These are phyloP conservation scores for Acleris cristana DNA, from an alignment of 2,888 invertebrate genomes.

Conservation along the genomic window DNA sequence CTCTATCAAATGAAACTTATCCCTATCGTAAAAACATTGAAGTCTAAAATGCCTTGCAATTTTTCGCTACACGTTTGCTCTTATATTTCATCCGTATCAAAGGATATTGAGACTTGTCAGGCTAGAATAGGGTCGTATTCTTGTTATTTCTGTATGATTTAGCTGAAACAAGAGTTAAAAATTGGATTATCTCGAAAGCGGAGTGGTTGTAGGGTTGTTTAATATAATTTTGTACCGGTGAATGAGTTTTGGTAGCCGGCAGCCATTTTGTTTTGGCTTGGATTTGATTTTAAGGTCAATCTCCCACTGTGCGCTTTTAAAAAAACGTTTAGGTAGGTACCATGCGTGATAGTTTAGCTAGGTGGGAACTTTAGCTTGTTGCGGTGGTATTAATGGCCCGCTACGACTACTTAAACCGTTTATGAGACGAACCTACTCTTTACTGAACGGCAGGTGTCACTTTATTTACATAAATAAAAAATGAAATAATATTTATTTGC, in stretches of 20 bases:
- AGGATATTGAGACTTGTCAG: conserved; percentile 36
- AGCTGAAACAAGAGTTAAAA: conserved; percentile 40
- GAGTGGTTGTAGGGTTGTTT: conserved; percentile 66
- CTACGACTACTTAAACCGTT: too few species aligned
- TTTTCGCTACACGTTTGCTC: not conserved
- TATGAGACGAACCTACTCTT: too few species aligned
- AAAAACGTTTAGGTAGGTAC: too few species aligned
- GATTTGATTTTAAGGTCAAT: not conserved
- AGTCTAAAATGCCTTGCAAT: conserved; percentile 2
- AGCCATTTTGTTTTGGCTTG: conserved; percentile 60
- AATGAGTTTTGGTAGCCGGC: conserved; percentile 83
- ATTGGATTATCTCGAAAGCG: conserved; percentile 73
- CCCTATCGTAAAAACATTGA: not conserved
- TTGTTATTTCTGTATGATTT: conserved; percentile 35
- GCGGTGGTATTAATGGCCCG: too few species aligned
- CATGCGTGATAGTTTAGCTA: too few species aligned
- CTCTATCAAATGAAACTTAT: conserved; percentile 25
- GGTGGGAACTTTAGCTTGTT: too few species aligned
- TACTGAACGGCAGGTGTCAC: too few species aligned
- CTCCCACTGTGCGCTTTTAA: too few species aligned
- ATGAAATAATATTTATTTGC: too few species aligned
- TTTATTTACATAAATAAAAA: too few species aligned
- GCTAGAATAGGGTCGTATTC: conserved; percentile 37
- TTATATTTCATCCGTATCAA: conserved; percentile 12
- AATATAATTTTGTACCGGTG: conserved; percentile 79